phyloP scores from a whole-genome alignment of 2,797 vertebrate species.

The Columba guinea region DNA sequence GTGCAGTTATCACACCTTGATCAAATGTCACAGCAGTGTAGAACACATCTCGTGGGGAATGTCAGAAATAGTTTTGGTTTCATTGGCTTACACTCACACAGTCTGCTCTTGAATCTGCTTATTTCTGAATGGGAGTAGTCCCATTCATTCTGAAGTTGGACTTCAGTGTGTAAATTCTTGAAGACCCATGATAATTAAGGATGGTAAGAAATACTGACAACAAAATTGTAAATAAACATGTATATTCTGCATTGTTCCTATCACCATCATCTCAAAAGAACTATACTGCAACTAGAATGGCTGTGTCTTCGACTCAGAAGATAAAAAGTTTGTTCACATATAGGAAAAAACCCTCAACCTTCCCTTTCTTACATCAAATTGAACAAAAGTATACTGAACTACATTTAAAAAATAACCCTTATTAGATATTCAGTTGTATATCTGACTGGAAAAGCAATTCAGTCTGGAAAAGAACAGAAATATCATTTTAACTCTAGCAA shows the following conservation, averaged over 20 bases:
- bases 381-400: not conserved
- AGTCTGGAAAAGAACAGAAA: not conserved
- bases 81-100: not conserved
- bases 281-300: not conserved
- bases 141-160: not conserved
- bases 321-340: not conserved
- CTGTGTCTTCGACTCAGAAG: not conserved
- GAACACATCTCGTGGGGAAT: not conserved
- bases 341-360: not conserved
- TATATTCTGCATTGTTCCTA: not conserved
- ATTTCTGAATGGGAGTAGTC: not conserved
- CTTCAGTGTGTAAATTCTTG: not conserved
- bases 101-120: not conserved
- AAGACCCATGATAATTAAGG: not conserved
- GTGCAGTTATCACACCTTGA: not conserved
- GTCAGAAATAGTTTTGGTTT: not conserved
- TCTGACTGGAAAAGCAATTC: not conserved
- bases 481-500: not conserved
- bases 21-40: not conserved
- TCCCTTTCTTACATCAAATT: not conserved
- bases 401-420: not conserved
- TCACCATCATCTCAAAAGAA: not conserved
- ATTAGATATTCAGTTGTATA: not conserved
- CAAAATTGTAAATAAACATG: not conserved
- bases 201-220: not conserved